Conservation (phyloP, 2,113 vertebrate genomes). For the Pygoscelis antarcticus region DNA sequence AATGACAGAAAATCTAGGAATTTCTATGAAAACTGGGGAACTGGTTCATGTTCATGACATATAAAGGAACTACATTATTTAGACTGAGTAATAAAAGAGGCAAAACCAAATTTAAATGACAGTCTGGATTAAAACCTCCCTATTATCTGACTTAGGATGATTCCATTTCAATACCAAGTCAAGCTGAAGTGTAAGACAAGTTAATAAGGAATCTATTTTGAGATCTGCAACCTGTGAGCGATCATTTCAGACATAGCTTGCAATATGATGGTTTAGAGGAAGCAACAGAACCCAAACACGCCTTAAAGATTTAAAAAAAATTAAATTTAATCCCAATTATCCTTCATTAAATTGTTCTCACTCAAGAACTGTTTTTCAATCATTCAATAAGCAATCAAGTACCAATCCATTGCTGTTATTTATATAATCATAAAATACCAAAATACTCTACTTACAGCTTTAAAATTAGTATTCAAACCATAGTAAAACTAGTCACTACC, state of each 20-base stretch:
- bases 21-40: not conserved
- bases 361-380: not conserved
- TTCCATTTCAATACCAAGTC: not conserved
- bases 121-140: not conserved
- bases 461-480: not conserved
- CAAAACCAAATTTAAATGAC: not conserved
- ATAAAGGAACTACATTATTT: not conserved
- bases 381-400: not conserved
- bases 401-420: not conserved
- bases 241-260: not conserved
- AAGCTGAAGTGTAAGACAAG: not conserved
- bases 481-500: not conserved
- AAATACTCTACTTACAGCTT: not conserved
- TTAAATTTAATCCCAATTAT: not conserved
- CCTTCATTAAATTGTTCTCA: not conserved
- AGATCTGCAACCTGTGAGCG: not conserved
- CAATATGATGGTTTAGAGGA: not conserved
- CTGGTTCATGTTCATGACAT: not conserved
- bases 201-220: not conserved
- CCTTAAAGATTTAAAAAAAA: not conserved
- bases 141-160: not conserved
- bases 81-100: not conserved
- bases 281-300: not conserved
- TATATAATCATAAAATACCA: not conserved
- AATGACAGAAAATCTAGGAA: not conserved